Base-by-base conservation (phyloP, 1,140 invertebrate genomes). In the Zelostemma sp. region DNA sequence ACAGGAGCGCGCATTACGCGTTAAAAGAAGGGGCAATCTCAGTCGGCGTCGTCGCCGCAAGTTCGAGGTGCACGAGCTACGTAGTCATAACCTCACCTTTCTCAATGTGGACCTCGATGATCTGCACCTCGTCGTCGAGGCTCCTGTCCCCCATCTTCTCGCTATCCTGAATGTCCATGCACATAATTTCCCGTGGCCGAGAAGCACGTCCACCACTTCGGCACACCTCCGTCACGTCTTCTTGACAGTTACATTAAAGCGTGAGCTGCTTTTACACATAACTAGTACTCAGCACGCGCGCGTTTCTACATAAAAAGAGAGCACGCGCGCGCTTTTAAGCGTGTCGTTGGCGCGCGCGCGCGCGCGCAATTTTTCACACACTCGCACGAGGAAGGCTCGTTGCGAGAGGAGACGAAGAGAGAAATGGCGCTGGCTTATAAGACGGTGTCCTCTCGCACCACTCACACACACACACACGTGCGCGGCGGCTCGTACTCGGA, bases 81-180 rank as follows among this genome's bases (percentile, higher is more conserved):
- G n/a, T n/a, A n/a, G n/a, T n/a, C n/a, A n/a, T n/a, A 71, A 54
- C 9, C 77, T 78, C 66, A 85, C 84, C 77, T 81, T 79, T 84
- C 19, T 77, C 76, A 43, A 85, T 62, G 60, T 73, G 74, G 17
- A 73, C 77, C 57, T 83, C 79, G 56, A 85, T 74, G 56, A 85
- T 85, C 60, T 85, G 78, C 51, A 85, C 79, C 49, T 85, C 84
- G 50, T 85, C 81, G 21, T 25, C 21, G 78, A 73, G 64, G 63
- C 53, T 80, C 75, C 73, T 78, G 75, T 83, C 81, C 56, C 69
- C 78, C 83, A 84, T 25, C 73, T 79, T 81, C 74, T 84, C 77
- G 75, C 75, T 82, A 80, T 75, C 71, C 73, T 79, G 65, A 66
- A 84, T 73, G 72, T 84, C 83, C 81, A 85, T 84, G 64, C 83